Conservation (phyloP, 2,113 vertebrate genomes). For the Toxotes jaculatrix region DNA sequence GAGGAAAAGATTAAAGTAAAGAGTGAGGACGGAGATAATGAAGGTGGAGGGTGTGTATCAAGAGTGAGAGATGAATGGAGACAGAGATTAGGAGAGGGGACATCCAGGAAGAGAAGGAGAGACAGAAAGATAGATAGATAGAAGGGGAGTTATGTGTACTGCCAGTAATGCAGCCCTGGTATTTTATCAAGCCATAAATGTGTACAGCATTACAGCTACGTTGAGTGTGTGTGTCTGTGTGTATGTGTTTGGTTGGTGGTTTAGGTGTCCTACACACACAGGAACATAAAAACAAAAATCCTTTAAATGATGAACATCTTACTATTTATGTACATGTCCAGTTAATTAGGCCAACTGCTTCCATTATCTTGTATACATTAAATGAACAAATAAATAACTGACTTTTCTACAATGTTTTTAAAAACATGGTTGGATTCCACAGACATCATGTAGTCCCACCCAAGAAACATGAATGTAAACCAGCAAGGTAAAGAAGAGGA, state of each 20-base stretch:
- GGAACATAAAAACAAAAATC: background rate
- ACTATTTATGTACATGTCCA: background rate
- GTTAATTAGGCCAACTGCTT: background rate
- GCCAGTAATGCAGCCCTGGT: slow-evolving; percentile 26
- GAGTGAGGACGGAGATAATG: slow-evolving; percentile 32
- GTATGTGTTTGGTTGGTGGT: background rate
- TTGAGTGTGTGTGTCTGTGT: slow-evolving; percentile 5
- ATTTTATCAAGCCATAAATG: slow-evolving; percentile 33
- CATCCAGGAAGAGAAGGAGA: background rate
- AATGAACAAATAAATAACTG: background rate
- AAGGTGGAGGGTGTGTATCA: slow-evolving; percentile 24
- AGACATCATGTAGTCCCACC: background rate
- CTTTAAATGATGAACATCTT: background rate
- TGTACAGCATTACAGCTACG: slow-evolving; percentile 16
- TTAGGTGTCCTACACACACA: background rate
- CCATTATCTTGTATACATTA: background rate
- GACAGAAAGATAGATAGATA: slow-evolving; percentile 13
- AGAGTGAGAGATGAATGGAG: slow-evolving; percentile 31
- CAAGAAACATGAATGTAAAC: background rate
- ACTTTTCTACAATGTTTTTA: background rate
- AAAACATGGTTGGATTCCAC: background rate
- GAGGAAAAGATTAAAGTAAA: slow-evolving; percentile 29
- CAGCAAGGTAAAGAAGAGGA: background rate
- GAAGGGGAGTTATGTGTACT: slow-evolving; percentile 25
- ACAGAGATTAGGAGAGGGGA: slow-evolving; percentile 16